Conservation (phyloP, 2,888 invertebrate genomes). For the Harpalus rufipes region DNA sequence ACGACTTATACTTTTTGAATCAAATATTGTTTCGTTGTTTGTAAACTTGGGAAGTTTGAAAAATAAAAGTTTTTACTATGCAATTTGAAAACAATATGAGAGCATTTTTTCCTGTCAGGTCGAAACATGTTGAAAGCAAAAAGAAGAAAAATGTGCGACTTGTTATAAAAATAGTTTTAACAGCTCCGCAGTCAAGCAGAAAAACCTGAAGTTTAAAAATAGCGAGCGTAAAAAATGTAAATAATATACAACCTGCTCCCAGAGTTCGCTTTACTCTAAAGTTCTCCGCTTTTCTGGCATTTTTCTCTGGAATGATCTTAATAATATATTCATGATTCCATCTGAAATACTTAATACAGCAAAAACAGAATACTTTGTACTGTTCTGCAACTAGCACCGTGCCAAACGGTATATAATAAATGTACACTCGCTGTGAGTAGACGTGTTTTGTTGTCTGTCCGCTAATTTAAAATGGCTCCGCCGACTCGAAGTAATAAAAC, state of each 20-base stretch:
- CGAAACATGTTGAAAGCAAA: conserved; percentile 34
- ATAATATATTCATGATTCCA: conserved; percentile 1
- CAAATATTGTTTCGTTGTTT: conserved; percentile 42
- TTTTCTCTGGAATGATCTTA: conserved; percentile 15
- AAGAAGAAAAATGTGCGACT: conserved; percentile 35
- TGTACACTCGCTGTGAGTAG: too few species aligned
- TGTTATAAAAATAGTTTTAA: conserved; percentile 42
- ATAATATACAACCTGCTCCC: conserved; percentile 49
- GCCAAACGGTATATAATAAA: too few species aligned
- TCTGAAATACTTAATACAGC: background rate
- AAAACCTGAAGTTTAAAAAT: conserved; percentile 51
- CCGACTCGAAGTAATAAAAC: too few species aligned
- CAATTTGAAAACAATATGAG: conserved; percentile 52
- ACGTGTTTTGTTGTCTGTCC: too few species aligned
- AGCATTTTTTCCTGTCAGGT: conserved; percentile 35
- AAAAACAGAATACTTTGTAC: background rate
- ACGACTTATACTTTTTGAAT: conserved; percentile 22
- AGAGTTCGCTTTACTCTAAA: conserved; percentile 24
- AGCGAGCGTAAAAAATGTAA: conserved; percentile 44
- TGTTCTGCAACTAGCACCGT: background rate
- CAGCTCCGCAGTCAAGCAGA: conserved; percentile 12
- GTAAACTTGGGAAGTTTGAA: conserved; percentile 23
- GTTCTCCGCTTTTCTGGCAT: conserved; percentile 3
- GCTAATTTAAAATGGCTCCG: too few species aligned
- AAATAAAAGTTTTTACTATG: conserved; percentile 37